Evolutionary conservation across 2,888 invertebrate genomes (phyloP).

Genomic region (Epicampocera succincta): DNA sequence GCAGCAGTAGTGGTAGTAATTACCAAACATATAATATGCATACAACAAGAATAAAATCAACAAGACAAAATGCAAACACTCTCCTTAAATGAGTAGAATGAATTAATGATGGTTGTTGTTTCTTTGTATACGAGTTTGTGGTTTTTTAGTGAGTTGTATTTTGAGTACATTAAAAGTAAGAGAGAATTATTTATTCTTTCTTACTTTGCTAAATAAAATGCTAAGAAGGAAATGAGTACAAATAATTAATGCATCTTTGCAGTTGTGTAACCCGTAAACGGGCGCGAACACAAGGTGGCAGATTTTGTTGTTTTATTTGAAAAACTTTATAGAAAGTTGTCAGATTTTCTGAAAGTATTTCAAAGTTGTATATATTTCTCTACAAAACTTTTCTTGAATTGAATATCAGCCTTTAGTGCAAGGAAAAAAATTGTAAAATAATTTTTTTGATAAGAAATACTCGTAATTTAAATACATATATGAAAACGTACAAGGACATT

Average conservation of each 20-base stretch:
- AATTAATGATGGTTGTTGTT: constrained; percentile 2
- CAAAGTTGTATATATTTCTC: too few relatives aligned
- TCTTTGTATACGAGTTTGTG: constrained; percentile 1
- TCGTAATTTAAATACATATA: too few relatives aligned
- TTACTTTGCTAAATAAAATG: background rate
- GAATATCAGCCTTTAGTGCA: too few relatives aligned
- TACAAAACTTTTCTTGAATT: too few relatives aligned
- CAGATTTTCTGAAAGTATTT: too few relatives aligned
- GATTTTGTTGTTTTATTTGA: background rate
- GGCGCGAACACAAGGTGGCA: background rate
- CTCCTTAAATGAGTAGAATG: constrained; percentile 42
- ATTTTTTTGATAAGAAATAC: too few relatives aligned
- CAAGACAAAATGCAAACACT: constrained; percentile 1
- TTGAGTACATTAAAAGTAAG: constrained; percentile 14
- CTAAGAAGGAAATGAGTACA: constrained; percentile 14
- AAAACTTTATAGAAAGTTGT: too few relatives aligned
- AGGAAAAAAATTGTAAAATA: too few relatives aligned
- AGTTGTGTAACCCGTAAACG: background rate
- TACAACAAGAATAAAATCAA: constrained; percentile 11
- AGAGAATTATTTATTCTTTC: constrained; percentile 26
- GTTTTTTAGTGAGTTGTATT: constrained; percentile 38
- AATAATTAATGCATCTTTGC: constrained; percentile 31
- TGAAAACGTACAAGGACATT: too few relatives aligned
- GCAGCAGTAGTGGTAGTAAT: constrained; percentile 36
- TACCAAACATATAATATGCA: constrained; percentile 36